A percentile compares a stretch with the other conserved stretches of the same genome.
Evolutionary conservation across 2,888 invertebrate species (phyloP).

Genomic region (Caenorhabditis japonica): DNA sequence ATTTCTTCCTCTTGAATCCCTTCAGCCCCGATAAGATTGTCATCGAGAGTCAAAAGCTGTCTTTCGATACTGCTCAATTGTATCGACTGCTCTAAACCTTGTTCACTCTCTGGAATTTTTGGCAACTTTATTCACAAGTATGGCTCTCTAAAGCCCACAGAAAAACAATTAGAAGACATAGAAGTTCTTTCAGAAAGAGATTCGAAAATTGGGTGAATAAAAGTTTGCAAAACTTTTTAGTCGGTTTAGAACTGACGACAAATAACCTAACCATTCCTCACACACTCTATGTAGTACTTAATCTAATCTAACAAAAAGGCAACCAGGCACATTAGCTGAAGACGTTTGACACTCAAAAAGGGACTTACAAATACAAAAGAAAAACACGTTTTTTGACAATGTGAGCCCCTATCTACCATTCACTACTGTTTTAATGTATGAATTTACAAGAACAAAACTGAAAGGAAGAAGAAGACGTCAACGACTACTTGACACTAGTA

Average conservation of each 20-base stretch:
- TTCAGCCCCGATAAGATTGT: constrained; percentile 40
- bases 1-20: constrained; percentile 22
- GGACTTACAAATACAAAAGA: constrained; percentile 46
- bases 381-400: constrained; percentile 33
- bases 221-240: constrained; percentile 36
- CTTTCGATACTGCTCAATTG: constrained; percentile 52
- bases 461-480: constrained; percentile 28
- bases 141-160: constrained; percentile 22
- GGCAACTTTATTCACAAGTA: constrained; percentile 46
- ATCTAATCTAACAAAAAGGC: constrained; percentile 32
- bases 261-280: constrained; percentile 46
- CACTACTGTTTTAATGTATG: too few species aligned
- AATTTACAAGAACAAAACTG: too few species aligned
- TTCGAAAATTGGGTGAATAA: constrained; percentile 37
- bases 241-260: constrained; percentile 28
- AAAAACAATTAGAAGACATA: constrained; percentile 2
- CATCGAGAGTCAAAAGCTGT: constrained; percentile 36
- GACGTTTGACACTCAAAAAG: constrained; percentile 27
- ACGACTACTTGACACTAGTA: constrained; percentile 36
- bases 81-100: constrained; percentile 44
- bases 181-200: constrained; percentile 40
- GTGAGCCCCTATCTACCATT: constrained; percentile 47
- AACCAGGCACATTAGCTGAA: constrained; percentile 46
- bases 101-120: constrained; percentile 41
- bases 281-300: constrained; percentile 21